A percentile compares a stretch with the other conserved stretches of the same genome.
These are phyloP conservation scores for Tromatobia lineatoria DNA, from an alignment of 2,888 invertebrate genomes.

Conservation along the genomic window DNA sequence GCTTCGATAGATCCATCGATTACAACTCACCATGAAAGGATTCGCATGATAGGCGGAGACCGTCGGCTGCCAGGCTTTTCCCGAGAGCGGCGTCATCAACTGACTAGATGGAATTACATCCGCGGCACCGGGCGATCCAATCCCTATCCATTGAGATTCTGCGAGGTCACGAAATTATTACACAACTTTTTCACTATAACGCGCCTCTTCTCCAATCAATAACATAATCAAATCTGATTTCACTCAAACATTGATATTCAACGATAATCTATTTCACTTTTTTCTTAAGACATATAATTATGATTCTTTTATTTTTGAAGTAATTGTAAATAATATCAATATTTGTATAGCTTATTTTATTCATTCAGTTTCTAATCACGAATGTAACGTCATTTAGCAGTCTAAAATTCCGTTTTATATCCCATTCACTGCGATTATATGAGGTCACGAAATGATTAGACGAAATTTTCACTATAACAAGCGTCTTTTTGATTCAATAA, in stretches of 20 bases:
- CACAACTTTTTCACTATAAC: conserved; percentile 16
- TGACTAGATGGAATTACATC: conserved; percentile 84
- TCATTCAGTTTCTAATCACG: too few relatives aligned
- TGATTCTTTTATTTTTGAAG: too few relatives aligned
- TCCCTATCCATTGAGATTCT: conserved; percentile 82
- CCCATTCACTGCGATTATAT: too few relatives aligned
- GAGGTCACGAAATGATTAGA: too few relatives aligned
- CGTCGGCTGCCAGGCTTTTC: conserved; percentile 84
- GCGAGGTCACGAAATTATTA: conserved; percentile 61
- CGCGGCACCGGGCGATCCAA: conserved; percentile 80
- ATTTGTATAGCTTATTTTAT: too few relatives aligned
- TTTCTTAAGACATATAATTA: too few relatives aligned
- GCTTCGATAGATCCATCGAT: conserved; percentile 38
- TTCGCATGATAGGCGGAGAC: conserved; percentile 84
- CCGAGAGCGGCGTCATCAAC: conserved; percentile 81
- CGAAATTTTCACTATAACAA: too few relatives aligned
- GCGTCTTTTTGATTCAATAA: too few relatives aligned
- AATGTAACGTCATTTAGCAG: too few relatives aligned
- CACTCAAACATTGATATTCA: background rate
- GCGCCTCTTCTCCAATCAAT: background rate
- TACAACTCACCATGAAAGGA: conserved; percentile 84
- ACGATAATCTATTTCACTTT: too few relatives aligned
- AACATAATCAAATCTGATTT: background rate
- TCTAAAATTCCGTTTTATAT: too few relatives aligned
- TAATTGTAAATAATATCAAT: too few relatives aligned